Conservation (phyloP, 2,113 vertebrate genomes). For the Notarius quadriscutis region DNA sequence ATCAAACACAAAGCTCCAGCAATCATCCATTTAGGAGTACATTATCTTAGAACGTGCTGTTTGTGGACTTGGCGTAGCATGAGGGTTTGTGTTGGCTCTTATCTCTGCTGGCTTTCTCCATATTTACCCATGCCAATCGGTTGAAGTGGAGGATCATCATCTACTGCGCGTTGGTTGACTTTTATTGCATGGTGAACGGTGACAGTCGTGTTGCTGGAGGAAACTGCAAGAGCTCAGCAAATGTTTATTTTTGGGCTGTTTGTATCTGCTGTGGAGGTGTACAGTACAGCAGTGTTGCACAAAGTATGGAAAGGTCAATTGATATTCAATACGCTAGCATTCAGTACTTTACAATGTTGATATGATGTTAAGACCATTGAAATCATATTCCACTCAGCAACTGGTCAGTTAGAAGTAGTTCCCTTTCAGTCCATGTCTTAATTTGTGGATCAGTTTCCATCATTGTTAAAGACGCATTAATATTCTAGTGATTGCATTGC, state of each 20-base stretch:
- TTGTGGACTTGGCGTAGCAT: slow-evolving; percentile 58
- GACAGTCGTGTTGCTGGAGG: slow-evolving; percentile 17
- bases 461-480: background rate
- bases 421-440: background rate
- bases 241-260: slow-evolving; percentile 11
- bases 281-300: background rate
- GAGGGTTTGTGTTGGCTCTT: slow-evolving; percentile 58
- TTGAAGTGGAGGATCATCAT: slow-evolving; percentile 61
- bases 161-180: slow-evolving; percentile 66
- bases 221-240: background rate
- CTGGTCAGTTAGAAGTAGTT: background rate
- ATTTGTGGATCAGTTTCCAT: background rate
- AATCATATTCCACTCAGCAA: background rate
- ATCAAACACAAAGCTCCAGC: slow-evolving; percentile 36
- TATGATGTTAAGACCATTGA: background rate
- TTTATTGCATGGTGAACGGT: slow-evolving; percentile 60
- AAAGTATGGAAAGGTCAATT: background rate
- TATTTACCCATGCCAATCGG: slow-evolving; percentile 64
- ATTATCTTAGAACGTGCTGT: slow-evolving; percentile 55
- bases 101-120: slow-evolving; percentile 57
- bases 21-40: slow-evolving; percentile 55
- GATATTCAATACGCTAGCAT: background rate
- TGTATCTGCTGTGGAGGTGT: background rate
- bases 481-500: background rate
- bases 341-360: background rate